Evolutionary conservation across 2,888 invertebrate genomes (phyloP).

Genomic region (Norana najaformis): DNA sequence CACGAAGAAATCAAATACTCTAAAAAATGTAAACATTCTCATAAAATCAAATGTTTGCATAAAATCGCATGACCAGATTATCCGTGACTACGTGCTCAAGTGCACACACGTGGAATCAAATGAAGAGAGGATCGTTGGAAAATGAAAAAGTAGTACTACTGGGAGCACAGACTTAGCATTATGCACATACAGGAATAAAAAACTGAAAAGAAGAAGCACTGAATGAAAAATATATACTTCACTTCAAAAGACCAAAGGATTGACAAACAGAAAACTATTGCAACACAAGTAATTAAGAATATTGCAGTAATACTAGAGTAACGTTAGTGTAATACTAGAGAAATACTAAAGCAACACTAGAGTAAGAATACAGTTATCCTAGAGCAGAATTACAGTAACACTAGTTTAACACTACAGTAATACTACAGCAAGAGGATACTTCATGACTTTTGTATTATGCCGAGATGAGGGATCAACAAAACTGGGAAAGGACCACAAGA

Average conservation of each 20-base stretch:
- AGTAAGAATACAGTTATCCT: no score
- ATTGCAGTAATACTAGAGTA: background rate
- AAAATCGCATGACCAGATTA: background rate
- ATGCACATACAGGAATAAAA: background rate
- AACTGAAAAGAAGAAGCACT: background rate
- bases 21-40: background rate
- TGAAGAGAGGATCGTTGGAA: background rate
- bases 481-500: background rate
- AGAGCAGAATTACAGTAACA: background rate
- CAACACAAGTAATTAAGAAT: background rate
- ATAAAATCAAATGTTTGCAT: background rate
- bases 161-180: background rate
- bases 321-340: background rate
- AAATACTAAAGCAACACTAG: background rate
- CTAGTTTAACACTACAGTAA: background rate
- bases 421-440: background rate
- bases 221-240: background rate
- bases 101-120: background rate
- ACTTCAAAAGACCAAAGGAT: background rate
- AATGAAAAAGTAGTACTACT: background rate
- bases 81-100: background rate
- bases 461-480: background rate
- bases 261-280: background rate
- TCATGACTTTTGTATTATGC: no score
- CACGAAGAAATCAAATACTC: slow-evolving; percentile 10